Conservation (phyloP, 2,113 vertebrate genomes). For the Aramus guarauna region DNA sequence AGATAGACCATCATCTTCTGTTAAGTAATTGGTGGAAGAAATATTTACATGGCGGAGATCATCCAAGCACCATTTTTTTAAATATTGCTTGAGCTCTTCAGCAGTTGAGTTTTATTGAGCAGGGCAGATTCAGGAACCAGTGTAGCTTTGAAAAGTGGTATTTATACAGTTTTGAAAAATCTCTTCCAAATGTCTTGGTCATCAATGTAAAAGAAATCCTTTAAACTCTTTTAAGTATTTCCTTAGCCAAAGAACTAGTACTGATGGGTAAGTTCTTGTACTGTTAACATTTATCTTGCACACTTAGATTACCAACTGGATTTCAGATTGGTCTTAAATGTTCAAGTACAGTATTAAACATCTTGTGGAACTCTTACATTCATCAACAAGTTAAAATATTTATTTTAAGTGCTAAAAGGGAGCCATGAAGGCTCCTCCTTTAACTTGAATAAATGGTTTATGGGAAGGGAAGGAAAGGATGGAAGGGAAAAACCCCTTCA, state of each 20-base stretch:
- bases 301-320: background rate
- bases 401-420: background rate
- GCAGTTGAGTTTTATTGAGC: background rate
- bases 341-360: background rate
- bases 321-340: background rate
- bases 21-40: background rate
- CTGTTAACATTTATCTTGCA: background rate
- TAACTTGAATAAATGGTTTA: background rate
- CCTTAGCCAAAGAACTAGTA: background rate
- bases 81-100: background rate
- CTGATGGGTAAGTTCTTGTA: background rate
- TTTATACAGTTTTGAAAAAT: background rate
- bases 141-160: background rate
- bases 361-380: background rate
- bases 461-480: background rate
- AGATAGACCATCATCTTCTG: background rate
- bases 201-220: background rate
- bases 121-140: background rate
- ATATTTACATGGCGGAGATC: background rate
- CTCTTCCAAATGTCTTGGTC: background rate
- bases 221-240: background rate
- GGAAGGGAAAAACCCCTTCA: too few relatives aligned
- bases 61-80: background rate
- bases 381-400: background rate
- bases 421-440: background rate